Evolutionary conservation across 2,888 invertebrate genomes (phyloP), one percentile per base, ranked within the genome.

Genomic region (Calameuta idolon): DNA sequence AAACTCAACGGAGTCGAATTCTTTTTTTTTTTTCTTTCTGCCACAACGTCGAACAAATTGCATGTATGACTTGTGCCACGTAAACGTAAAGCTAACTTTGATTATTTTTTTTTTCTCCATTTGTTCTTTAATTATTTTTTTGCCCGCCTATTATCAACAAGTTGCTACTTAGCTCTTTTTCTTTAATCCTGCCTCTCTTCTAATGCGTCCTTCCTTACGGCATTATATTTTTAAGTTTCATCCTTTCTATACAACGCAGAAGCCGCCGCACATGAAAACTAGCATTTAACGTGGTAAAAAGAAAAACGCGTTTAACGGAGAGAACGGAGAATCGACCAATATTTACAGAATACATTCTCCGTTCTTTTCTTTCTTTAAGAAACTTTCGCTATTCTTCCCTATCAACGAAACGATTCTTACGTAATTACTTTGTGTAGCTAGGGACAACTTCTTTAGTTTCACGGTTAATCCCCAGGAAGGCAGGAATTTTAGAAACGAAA

Each of bases 311-410:
- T 77, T 71, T 77, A 76, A 75, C 73, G 81, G 83, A 80, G 83
- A 83, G 83, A 83, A 85, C 15, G 55, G 84, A 86, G 87, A 85
- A 86, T 79, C 80, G 86, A 87, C 86, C 87, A 87, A 87, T 87
- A 87, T 89, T 86, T 88, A 87, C 87, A 89, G 79, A 86, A 86
- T 83, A 85, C 80, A 85, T 86, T 85, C 87, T 87, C 83, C 74
- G 37, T 69, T n/a, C 33, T 75, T 75, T 31, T 69, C 69, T 69
- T 23, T 71, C 30, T 3, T 30, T 31, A n/a, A 34, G 11, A 23
- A 37, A 37, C 30, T 12, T 75, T 30, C 12, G 69, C 69, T 35
- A 30, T 71, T 55, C 55, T n/a, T 68, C 74, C 30, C 55, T 81
- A 75, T 34, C 1, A 55, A 55, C 5, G 55, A 23, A 23, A 55